phyloP scores from a whole-genome alignment of 1,140 invertebrate genomes.

The Hycleus phaleratus region DNA sequence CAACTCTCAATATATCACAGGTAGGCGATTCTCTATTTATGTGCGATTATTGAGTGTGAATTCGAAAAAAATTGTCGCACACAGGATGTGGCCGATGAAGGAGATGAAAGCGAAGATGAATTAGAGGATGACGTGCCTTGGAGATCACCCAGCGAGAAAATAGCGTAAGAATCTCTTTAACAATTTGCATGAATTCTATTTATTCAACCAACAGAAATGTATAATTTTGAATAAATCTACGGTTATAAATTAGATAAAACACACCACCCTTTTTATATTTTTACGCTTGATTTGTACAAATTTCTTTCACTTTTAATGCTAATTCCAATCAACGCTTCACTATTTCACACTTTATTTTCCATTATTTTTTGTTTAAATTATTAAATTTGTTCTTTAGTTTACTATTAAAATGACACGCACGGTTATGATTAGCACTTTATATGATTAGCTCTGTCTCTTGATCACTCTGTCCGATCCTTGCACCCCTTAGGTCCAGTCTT shows the following conservation, averaged over 20 bases:
- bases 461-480: conserved; percentile 37
- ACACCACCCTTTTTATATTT: neutral
- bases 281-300: neutral
- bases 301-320: neutral
- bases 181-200: conserved; percentile 5
- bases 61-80: no score
- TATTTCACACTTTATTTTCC: conserved; percentile 2
- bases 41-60: no score
- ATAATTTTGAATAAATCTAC: no score
- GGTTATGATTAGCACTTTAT: conserved; percentile 27
- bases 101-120: conserved; percentile 79
- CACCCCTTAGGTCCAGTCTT: conserved; percentile 40
- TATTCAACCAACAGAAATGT: no score
- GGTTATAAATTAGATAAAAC: no score
- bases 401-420: conserved; percentile 2
- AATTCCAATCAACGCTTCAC: neutral
- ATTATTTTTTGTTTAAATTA: conserved; percentile 7
- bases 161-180: conserved; percentile 61
- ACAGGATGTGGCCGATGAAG: conserved; percentile 57
- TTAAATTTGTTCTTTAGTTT: no score
- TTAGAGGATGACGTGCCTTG: conserved; percentile 82
- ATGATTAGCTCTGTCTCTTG: conserved; percentile 24
- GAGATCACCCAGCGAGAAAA: conserved; percentile 81
- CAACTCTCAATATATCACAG: conserved; percentile 63
- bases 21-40: no score